Conservation (phyloP, 2,797 vertebrate species). For the Macroramphosus scolopax region DNA sequence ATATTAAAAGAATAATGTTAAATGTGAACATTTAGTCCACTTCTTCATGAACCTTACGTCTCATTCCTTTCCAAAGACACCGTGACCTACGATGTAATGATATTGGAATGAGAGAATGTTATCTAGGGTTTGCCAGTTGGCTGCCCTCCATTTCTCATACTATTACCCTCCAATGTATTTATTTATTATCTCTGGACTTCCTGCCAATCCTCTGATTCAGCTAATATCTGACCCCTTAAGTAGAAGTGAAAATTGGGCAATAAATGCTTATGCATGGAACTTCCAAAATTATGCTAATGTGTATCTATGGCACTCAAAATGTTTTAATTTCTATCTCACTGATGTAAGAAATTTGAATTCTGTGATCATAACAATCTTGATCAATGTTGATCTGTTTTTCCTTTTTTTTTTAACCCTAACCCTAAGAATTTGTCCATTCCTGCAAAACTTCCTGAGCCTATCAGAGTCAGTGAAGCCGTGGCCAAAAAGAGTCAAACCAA, state of each 20-base stretch:
- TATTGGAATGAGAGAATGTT: conserved; percentile 19
- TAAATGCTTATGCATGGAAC: conserved; percentile 5
- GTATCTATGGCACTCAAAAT: not conserved
- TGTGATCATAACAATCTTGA: not conserved
- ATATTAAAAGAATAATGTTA: conserved; percentile 2
- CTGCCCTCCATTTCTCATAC: conserved; percentile 13
- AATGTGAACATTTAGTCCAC: conserved; percentile 1
- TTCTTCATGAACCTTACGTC: not conserved
- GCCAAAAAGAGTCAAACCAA: conserved; percentile 96
- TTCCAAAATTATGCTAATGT: not conserved
- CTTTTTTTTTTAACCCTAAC: too few relatives aligned
- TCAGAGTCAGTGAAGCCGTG: conserved; percentile 95
- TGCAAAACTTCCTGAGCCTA: conserved; percentile 91
- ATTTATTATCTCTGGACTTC: conserved; percentile 21
- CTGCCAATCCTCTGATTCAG: conserved; percentile 13
- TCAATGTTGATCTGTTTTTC: conserved; percentile 10
- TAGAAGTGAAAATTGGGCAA: conserved; percentile 10
- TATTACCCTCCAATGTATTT: conserved; percentile 26
- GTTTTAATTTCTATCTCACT: conserved; percentile 1
- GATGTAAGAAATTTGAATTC: not conserved
- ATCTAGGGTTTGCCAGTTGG: conserved; percentile 28
- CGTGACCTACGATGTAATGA: conserved; percentile 6
- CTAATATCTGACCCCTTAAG: conserved; percentile 11
- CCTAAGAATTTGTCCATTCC: conserved; percentile 92
- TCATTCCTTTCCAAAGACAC: conserved; percentile 12